A percentile compares a stretch with the other conserved stretches of the same genome.
Conservation (phyloP, 2,888 invertebrate species). For the Stenoptilia bipunctidactyla region DNA sequence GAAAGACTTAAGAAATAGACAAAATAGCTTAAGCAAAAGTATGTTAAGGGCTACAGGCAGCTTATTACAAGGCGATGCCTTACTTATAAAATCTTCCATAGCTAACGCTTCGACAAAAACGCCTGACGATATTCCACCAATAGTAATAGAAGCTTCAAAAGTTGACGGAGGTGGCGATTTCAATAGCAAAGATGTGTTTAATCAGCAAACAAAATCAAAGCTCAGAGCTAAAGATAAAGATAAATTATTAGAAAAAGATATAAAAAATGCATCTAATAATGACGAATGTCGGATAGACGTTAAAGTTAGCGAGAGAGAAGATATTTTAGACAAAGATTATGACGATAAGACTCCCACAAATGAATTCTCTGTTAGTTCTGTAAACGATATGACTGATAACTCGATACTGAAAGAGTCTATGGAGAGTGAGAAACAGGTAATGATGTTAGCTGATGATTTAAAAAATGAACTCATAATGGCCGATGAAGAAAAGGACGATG, state of each 20-base stretch:
- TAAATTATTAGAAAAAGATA: slow-evolving; percentile 42
- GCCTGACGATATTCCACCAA: slow-evolving; percentile 40
- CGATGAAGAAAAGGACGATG: slow-evolving; percentile 64
- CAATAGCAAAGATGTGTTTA: slow-evolving; percentile 25
- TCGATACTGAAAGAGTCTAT: slow-evolving; percentile 60
- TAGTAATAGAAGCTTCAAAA: slow-evolving; percentile 33
- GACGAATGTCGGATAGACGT: slow-evolving; percentile 36
- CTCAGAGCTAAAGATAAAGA: slow-evolving; percentile 35
- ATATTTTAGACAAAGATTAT: slow-evolving; percentile 36
- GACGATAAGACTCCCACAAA: slow-evolving; percentile 65
- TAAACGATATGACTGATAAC: slow-evolving; percentile 62
- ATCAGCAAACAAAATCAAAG: slow-evolving; percentile 36
- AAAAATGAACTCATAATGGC: slow-evolving; percentile 63
- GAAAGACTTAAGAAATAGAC: slow-evolving; percentile 56
- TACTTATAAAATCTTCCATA: slow-evolving; percentile 50
- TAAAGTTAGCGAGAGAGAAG: slow-evolving; percentile 35
- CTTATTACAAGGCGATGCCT: slow-evolving; percentile 52
- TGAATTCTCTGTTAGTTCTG: slow-evolving; percentile 57
- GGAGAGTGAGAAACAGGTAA: slow-evolving; percentile 58
- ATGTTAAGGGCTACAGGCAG: slow-evolving; percentile 56
- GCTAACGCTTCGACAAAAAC: slow-evolving; percentile 37
- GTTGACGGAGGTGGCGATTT: slow-evolving; percentile 21
- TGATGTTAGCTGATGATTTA: slow-evolving; percentile 56
- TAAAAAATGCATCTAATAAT: slow-evolving; percentile 51
- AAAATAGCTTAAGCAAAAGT: slow-evolving; percentile 59